These are phyloP conservation scores for Gymnocypris eckloni DNA, from an alignment of 2,797 vertebrate species.

Conservation along the genomic window DNA sequence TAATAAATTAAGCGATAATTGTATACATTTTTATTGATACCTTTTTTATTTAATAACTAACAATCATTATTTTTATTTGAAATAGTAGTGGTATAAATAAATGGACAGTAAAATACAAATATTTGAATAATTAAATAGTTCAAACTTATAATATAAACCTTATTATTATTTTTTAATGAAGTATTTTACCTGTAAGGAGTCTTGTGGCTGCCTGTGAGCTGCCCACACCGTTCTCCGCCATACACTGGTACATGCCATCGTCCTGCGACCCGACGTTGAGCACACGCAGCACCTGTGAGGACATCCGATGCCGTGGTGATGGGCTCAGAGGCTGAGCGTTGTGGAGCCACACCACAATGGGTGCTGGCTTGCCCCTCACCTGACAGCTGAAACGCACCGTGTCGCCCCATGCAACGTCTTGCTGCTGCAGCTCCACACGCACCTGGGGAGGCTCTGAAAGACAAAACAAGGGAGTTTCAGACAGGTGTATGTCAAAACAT, in stretches of 20 bases:
- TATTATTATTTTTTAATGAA: background rate
- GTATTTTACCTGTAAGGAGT: slow-evolving; percentile 84
- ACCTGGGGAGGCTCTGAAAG: slow-evolving; percentile 92
- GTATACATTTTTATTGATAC: background rate
- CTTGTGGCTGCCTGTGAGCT: slow-evolving; percentile 90
- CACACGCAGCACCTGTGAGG: slow-evolving; percentile 78
- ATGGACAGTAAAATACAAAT: background rate
- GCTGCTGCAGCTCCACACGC: slow-evolving; percentile 89
- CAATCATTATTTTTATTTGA: background rate
- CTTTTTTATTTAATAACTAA: background rate
- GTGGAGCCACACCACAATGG: slow-evolving; percentile 90
- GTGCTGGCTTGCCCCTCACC: slow-evolving; percentile 88
- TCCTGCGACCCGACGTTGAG: slow-evolving; percentile 88
- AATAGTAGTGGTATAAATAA: background rate
- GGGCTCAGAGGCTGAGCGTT: slow-evolving; percentile 84
- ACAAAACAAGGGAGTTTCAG: slow-evolving; percentile 9
- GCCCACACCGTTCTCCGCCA: slow-evolving; percentile 94
- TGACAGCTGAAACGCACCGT: slow-evolving; percentile 89
- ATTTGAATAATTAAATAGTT: background rate
- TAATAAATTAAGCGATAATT: background rate
- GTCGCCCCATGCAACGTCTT: slow-evolving; percentile 86
- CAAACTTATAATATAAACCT: background rate
- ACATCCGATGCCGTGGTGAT: slow-evolving; percentile 85
- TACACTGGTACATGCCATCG: slow-evolving; percentile 94
- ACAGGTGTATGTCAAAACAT: background rate